Base-by-base conservation (phyloP, 2,888 invertebrate species). In the Itoplectis maculator region DNA sequence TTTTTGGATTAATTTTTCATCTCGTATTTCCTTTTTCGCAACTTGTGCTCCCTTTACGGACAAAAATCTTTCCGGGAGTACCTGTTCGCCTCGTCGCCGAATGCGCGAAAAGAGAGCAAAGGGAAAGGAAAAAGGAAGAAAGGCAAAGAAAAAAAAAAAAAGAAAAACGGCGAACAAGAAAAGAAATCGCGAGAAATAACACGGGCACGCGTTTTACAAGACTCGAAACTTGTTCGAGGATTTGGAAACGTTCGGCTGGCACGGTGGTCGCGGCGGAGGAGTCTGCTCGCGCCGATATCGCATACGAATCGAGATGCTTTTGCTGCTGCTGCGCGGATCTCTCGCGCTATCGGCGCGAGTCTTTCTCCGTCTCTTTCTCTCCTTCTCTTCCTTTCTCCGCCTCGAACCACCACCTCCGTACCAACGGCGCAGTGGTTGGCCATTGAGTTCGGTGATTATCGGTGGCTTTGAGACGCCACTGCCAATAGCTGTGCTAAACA, bases 181-280 rank as follows among this genome's bases (percentile, higher is more conserved):
- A 63, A 77, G 73, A 73, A 81, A 81, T 77, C 77, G 77, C 77
- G 75, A 74, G 80, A 75, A 80, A 80, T 75, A 82, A 82, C 74
- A 82, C 81, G 81, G 70, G 68, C 78, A 82, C 68, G 74, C 81
- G 78, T 78, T 81, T 82, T 78, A 82, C 81, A 82, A 82, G 81
- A 82, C 69, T 54, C 65, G 81, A 78, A 82, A 82, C 81, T 82
- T 82, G 81, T 82, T 82, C 81, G 78, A 74, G 81, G 81, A 82
- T 82, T 82, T 82, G 81, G 65, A 82, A 82, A 82, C 74, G 81
- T 78, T 59, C 69, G 74, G 69, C 81, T 82, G 40, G 81, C 81
- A 82, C 81, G 81, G 81, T 82, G 81, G 81, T 82, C 81, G 81
- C 47, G 66, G n/a, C n/a, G n/a, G n/a, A n/a, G n/a, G 61, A 77